A percentile compares a stretch with the other conserved stretches of the same genome.
These are phyloP conservation scores for Neoniphon sammara DNA, from an alignment of 2,797 vertebrate species.

Conservation along the genomic window DNA sequence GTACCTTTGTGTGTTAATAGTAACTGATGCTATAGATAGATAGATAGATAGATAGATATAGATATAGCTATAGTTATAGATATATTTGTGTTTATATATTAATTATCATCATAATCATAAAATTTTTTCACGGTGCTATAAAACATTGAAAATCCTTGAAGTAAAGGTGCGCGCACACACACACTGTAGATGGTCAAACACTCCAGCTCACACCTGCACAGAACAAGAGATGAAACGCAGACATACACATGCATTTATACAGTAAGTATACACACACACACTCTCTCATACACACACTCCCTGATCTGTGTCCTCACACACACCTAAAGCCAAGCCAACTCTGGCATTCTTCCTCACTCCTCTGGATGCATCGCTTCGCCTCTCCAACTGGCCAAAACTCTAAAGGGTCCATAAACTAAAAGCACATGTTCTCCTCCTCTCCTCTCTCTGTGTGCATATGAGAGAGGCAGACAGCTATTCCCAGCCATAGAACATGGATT, in stretches of 20 bases:
- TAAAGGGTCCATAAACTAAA: slow-evolving; percentile 68
- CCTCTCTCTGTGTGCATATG: slow-evolving; percentile 53
- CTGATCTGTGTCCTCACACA: slow-evolving; percentile 40
- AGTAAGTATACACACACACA: neutral
- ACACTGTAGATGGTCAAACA: slow-evolving; percentile 7
- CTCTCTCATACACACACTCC: neutral
- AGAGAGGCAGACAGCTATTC: slow-evolving; percentile 55
- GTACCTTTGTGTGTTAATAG: no score
- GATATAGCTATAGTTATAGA: no score
- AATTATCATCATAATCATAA: no score
- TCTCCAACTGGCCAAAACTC: slow-evolving; percentile 68
- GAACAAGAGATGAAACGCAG: slow-evolving; percentile 28
- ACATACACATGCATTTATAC: neutral
- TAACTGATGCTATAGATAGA: no score
- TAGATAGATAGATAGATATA: no score
- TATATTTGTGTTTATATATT: no score
- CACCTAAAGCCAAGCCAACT: slow-evolving; percentile 56
- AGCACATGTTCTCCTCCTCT: slow-evolving; percentile 70
- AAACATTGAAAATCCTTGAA: no score
- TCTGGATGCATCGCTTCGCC: slow-evolving; percentile 43
- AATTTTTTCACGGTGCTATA: no score
- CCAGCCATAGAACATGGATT: slow-evolving; percentile 35
- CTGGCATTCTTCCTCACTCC: slow-evolving; percentile 51
- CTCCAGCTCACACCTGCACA: slow-evolving; percentile 4
- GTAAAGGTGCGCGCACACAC: neutral